These are phyloP conservation scores for Rhadina sibilatrix DNA, from an alignment of 2,113 vertebrate species.

Conservation along the genomic window DNA sequence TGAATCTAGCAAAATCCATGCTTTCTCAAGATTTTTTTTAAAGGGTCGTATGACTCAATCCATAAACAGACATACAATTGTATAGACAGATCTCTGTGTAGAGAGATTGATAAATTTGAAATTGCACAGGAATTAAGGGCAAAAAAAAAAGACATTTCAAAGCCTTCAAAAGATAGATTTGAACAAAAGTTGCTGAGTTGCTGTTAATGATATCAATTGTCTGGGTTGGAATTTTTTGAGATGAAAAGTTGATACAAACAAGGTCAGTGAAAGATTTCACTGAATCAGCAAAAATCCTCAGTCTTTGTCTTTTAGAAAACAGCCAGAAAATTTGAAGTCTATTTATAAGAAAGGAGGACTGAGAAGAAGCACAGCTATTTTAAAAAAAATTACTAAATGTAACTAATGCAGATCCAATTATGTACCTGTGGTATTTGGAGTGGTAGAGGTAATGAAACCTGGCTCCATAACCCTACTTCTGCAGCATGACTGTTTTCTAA, in stretches of 20 bases:
- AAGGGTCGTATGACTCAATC: background rate
- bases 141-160: background rate
- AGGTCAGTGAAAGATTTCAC: slow-evolving; percentile 30
- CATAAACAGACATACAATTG: background rate
- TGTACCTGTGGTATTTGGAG: background rate
- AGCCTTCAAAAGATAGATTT: background rate
- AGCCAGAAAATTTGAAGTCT: background rate
- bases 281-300: slow-evolving; percentile 11
- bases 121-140: background rate
- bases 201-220: background rate
- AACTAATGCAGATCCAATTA: background rate
- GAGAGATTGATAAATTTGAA: background rate
- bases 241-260: background rate
- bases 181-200: background rate
- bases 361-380: background rate
- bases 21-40: background rate
- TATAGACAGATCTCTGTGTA: background rate
- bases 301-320: background rate
- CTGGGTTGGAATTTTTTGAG: background rate
- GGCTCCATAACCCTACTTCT: background rate
- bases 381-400: background rate
- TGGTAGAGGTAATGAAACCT: background rate
- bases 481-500: background rate
- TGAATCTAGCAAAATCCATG: background rate
- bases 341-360: background rate